These are phyloP conservation scores for Phodopus roborovskii DNA, from an alignment of 2,113 vertebrate genomes.

Conservation along the genomic window DNA sequence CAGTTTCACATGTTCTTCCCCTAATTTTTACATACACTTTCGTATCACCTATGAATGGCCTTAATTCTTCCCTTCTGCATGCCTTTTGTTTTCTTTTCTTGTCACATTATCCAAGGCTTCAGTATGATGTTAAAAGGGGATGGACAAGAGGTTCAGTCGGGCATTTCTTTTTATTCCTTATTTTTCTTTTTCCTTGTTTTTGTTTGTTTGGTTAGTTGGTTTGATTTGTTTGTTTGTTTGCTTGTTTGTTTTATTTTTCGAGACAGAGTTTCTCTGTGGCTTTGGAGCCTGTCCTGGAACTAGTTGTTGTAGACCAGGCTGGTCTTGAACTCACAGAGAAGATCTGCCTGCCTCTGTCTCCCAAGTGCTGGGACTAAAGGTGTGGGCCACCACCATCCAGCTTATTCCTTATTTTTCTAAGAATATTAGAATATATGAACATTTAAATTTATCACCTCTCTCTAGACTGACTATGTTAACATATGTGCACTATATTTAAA, in stretches of 20 bases:
- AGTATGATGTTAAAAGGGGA: neutral
- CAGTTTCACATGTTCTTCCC: neutral
- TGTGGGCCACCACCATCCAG: too few species aligned
- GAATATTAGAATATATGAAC: conserved; percentile 14
- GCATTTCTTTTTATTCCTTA: conserved; percentile 24
- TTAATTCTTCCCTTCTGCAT: neutral
- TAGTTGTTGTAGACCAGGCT: too few species aligned
- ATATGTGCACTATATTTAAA: neutral
- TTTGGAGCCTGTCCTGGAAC: too few species aligned
- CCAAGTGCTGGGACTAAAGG: too few species aligned
- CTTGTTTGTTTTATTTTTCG: too few species aligned
- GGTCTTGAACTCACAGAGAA: too few species aligned
- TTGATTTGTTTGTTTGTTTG: too few species aligned
- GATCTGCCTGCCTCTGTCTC: too few species aligned
- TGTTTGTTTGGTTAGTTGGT: too few species aligned
- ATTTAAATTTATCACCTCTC: conserved; percentile 15
- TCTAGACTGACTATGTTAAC: neutral
- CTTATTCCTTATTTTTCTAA: conserved; percentile 24
- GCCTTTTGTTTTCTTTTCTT: conserved; percentile 30
- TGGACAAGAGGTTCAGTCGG: neutral
- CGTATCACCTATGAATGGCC: neutral
- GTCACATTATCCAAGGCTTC: neutral
- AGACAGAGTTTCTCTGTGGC: too few species aligned
- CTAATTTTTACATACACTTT: neutral
- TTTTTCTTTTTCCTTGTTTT: neutral